Conservation (phyloP, 2,888 invertebrate genomes). For the Parochlus steinenii region DNA sequence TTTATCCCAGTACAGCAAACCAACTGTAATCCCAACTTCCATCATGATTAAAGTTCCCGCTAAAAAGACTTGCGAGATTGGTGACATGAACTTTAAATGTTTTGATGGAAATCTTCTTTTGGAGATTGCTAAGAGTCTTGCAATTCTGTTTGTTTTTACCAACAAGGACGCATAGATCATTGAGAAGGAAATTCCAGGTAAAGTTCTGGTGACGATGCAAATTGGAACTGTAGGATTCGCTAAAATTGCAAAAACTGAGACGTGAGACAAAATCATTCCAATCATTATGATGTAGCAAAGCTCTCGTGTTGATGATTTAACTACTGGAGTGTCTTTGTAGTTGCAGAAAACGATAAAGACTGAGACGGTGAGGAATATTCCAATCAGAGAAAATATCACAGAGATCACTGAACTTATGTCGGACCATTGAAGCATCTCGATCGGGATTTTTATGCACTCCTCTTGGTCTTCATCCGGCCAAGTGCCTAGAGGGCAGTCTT, state of each 20-base stretch:
- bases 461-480: slow-evolving; percentile 45
- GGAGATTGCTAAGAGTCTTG: slow-evolving; percentile 52
- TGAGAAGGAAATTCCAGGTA: slow-evolving; percentile 49
- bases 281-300: slow-evolving; percentile 52
- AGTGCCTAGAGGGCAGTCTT: slow-evolving; percentile 41
- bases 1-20: slow-evolving; percentile 41
- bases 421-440: slow-evolving; percentile 44
- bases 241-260: slow-evolving; percentile 45
- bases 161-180: slow-evolving; percentile 58
- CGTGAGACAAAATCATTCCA: slow-evolving; percentile 39
- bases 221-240: slow-evolving; percentile 36
- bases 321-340: slow-evolving; percentile 59
- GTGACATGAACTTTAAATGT: slow-evolving; percentile 47
- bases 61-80: slow-evolving; percentile 40
- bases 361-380: slow-evolving; percentile 43
- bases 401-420: slow-evolving; percentile 45
- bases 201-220: slow-evolving; percentile 40
- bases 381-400: slow-evolving; percentile 39
- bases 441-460: slow-evolving; percentile 41
- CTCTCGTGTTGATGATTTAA: slow-evolving; percentile 49
- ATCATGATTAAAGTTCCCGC: slow-evolving; percentile 44
- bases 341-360: slow-evolving; percentile 44
- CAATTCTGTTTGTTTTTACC: slow-evolving; percentile 63
- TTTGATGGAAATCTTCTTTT: slow-evolving; percentile 53
- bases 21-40: slow-evolving; percentile 31